Evolutionary conservation across 2,888 invertebrate species (phyloP).

Genomic region (Boloria selene): DNA sequence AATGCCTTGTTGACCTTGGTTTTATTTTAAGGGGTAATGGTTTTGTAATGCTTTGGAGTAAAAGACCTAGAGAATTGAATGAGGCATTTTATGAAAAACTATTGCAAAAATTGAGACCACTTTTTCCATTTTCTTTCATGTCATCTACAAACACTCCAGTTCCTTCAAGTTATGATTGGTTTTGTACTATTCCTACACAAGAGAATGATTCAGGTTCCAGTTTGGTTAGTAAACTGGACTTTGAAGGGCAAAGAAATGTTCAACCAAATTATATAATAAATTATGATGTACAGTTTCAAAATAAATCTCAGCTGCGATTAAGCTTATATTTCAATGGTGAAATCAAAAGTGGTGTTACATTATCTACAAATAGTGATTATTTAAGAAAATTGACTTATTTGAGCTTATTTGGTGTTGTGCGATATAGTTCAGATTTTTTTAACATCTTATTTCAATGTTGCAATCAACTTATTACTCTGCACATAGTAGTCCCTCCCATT

Average conservation of each 20-base stretch:
- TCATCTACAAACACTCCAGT: constrained; percentile 37
- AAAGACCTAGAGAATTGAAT: constrained; percentile 55
- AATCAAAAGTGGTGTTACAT: constrained; percentile 47
- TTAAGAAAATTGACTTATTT: constrained; percentile 65
- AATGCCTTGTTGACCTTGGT: constrained; percentile 41
- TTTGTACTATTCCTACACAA: constrained; percentile 45
- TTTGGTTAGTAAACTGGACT: constrained; percentile 31
- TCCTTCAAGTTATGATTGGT: constrained; percentile 51
- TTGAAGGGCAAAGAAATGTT: constrained; percentile 52
- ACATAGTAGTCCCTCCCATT: constrained; percentile 50
- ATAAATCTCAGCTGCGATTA: constrained; percentile 50
- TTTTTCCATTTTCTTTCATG: constrained; percentile 51
- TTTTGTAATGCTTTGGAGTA: constrained; percentile 60
- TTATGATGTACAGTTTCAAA: constrained; percentile 57
- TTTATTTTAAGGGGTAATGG: constrained; percentile 49
- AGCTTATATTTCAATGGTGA: constrained; percentile 50
- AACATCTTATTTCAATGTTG: constrained; percentile 59
- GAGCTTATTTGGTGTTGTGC: constrained; percentile 55
- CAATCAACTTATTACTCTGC: constrained; percentile 58
- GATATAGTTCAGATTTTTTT: constrained; percentile 60
- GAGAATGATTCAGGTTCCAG: constrained; percentile 23
- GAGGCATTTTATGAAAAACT: constrained; percentile 56
- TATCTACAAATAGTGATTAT: constrained; percentile 52
- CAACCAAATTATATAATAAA: constrained; percentile 49
- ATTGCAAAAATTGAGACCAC: constrained; percentile 48